Evolutionary conservation across 2,797 vertebrate species (phyloP).

Genomic region (Pagetopsis macropterus): DNA sequence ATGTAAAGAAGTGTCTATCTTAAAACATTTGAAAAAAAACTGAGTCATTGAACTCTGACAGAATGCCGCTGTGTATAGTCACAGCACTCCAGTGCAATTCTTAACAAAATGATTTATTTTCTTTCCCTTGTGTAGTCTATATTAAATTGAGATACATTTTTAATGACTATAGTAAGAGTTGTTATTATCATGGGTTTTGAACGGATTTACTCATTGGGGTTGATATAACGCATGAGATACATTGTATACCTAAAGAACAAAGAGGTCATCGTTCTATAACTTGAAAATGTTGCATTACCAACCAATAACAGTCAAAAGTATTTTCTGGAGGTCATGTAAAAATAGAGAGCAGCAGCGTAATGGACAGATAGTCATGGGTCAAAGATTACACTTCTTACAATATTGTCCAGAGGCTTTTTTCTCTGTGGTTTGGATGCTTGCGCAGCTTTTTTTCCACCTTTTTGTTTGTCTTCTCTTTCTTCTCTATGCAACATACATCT

Average conservation of each 20-base stretch:
- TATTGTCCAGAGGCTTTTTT: background rate
- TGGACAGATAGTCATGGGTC: slow-evolving; percentile 1
- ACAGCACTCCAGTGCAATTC: slow-evolving; percentile 1
- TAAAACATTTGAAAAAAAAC: background rate
- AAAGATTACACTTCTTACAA: slow-evolving; percentile 3
- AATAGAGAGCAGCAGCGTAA: background rate
- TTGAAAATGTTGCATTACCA: background rate
- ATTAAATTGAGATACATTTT: slow-evolving; percentile 41
- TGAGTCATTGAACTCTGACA: background rate
- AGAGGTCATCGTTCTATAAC: background rate
- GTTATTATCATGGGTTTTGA: slow-evolving; percentile 34
- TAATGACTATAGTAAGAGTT: slow-evolving; percentile 31
- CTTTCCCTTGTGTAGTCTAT: slow-evolving; percentile 15
- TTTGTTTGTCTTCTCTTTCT: no score
- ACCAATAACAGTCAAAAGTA: background rate
- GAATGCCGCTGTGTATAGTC: background rate
- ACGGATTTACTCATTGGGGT: slow-evolving; percentile 32
- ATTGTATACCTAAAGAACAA: background rate
- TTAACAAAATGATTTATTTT: slow-evolving; percentile 19
- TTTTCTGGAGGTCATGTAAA: background rate
- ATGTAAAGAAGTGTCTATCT: background rate
- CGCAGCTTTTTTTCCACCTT: background rate
- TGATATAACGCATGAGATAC: background rate
- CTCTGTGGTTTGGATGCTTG: slow-evolving; percentile 1
- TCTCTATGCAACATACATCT: background rate